phyloP scores from a whole-genome alignment of 2,888 invertebrate genomes.

The Cyrtodaria siliqua region DNA sequence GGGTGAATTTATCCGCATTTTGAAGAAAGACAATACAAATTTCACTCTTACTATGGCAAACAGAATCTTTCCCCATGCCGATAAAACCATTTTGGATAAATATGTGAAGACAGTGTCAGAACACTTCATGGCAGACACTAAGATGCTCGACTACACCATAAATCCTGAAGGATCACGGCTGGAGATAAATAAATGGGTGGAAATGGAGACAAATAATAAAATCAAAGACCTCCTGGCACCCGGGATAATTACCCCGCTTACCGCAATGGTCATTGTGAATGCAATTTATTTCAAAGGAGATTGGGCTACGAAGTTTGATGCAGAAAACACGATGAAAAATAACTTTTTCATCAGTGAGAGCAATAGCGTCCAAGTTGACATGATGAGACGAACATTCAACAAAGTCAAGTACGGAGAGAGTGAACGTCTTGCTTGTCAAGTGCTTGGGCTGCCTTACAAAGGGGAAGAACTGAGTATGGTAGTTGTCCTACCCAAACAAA shows the following conservation, averaged over 20 bases:
- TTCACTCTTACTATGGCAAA: constrained; percentile 79
- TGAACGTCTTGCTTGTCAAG: constrained; percentile 90
- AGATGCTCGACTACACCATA: constrained; percentile 80
- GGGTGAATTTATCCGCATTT: constrained; percentile 56
- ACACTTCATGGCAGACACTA: constrained; percentile 68
- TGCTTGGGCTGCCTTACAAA: constrained; percentile 91
- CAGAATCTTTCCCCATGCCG: constrained; percentile 70
- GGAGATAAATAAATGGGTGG: constrained; percentile 93
- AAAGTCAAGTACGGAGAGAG: constrained; percentile 87
- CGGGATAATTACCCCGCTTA: constrained; percentile 81
- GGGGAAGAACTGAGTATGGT: constrained; percentile 74
- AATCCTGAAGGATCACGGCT: constrained; percentile 82
- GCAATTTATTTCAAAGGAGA: constrained; percentile 87
- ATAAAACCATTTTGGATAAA: constrained; percentile 62
- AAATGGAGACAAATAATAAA: constrained; percentile 92
- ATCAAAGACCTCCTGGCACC: constrained; percentile 92
- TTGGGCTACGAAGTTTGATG: constrained; percentile 88
- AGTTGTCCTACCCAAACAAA: constrained; percentile 73
- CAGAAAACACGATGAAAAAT: constrained; percentile 84
- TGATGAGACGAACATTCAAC: constrained; percentile 90
- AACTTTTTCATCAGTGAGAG: constrained; percentile 88
- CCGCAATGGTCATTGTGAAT: constrained; percentile 85
- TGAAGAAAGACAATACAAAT: constrained; percentile 54
- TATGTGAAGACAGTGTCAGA: constrained; percentile 69
- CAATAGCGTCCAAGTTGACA: constrained; percentile 21